Evolutionary conservation across 2,888 invertebrate genomes (phyloP).

Genomic region (Ferrisia virgata): DNA sequence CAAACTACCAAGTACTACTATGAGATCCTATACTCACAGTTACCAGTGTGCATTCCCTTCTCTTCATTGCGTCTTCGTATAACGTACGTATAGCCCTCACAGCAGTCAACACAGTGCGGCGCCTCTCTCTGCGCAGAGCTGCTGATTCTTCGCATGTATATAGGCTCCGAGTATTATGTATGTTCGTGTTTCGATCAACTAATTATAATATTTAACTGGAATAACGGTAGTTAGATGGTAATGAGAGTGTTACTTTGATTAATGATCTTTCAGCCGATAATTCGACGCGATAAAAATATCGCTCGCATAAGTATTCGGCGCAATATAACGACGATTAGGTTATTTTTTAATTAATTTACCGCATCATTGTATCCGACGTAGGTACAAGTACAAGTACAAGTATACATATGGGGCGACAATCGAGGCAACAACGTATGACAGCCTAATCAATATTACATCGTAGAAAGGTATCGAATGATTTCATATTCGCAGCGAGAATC

Average conservation of each 20-base stretch:
- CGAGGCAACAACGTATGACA: neutral
- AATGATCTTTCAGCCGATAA: neutral
- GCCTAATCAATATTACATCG: neutral
- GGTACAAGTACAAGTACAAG: too few relatives aligned
- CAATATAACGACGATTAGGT: neutral
- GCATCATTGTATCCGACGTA: neutral
- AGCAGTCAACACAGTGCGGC: neutral
- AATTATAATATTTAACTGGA: constrained; percentile 5
- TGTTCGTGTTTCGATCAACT: neutral
- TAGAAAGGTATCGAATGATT: neutral
- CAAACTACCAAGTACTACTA: too few relatives aligned
- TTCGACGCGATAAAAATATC: neutral
- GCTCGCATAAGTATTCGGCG: neutral
- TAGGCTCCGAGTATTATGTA: too few relatives aligned
- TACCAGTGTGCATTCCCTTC: neutral
- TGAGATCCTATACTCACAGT: too few relatives aligned
- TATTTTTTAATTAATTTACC: neutral
- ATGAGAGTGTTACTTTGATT: constrained; percentile 15
- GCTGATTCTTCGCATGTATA: neutral
- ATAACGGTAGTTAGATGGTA: constrained; percentile 2
- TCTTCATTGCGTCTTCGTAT: too few relatives aligned
- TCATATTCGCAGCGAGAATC: neutral
- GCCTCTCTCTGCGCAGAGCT: neutral
- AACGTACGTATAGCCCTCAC: too few relatives aligned
- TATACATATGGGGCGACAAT: neutral